These are phyloP conservation scores for Slavum lentiscoides DNA, from an alignment of 2,888 invertebrate species.

Conservation along the genomic window DNA sequence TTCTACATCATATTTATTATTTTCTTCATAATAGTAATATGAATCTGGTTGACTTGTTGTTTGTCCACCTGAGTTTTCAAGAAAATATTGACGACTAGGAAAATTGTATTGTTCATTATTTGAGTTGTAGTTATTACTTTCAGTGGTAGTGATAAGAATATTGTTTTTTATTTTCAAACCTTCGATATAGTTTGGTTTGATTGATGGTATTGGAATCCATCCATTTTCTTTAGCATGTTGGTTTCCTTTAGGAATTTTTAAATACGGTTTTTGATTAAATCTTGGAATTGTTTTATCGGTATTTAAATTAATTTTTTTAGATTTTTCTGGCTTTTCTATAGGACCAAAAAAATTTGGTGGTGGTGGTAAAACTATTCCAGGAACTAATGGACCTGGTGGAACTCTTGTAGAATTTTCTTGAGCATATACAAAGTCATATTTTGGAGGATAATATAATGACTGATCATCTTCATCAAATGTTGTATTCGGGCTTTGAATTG, in stretches of 20 bases:
- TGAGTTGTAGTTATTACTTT: constrained; percentile 54
- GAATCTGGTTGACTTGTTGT: constrained; percentile 49
- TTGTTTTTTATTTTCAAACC: constrained; percentile 55
- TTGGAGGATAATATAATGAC: constrained; percentile 87
- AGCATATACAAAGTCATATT: constrained; percentile 83
- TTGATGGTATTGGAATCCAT: constrained; percentile 58
- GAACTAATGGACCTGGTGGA: constrained; percentile 82
- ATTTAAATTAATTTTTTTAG: constrained; percentile 60
- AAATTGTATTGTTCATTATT: constrained; percentile 57
- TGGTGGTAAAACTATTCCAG: constrained; percentile 84
- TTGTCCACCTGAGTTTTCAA: constrained; percentile 47
- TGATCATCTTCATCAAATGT: constrained; percentile 87
- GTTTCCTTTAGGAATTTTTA: constrained; percentile 47
- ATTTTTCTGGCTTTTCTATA: constrained; percentile 63
- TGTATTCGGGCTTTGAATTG: constrained; percentile 59
- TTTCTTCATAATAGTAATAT: constrained; percentile 33
- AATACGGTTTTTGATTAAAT: constrained; percentile 53
- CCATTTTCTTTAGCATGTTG: constrained; percentile 55
- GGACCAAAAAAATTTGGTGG: constrained; percentile 85
- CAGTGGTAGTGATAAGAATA: constrained; percentile 42
- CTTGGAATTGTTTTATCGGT: constrained; percentile 43
- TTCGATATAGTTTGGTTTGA: constrained; percentile 57
- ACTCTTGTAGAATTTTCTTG: constrained; percentile 76
- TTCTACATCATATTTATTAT: constrained; percentile 43
- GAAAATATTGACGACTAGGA: constrained; percentile 53